phyloP scores from a whole-genome alignment of 2,797 vertebrate species.

The Periparus ater region DNA sequence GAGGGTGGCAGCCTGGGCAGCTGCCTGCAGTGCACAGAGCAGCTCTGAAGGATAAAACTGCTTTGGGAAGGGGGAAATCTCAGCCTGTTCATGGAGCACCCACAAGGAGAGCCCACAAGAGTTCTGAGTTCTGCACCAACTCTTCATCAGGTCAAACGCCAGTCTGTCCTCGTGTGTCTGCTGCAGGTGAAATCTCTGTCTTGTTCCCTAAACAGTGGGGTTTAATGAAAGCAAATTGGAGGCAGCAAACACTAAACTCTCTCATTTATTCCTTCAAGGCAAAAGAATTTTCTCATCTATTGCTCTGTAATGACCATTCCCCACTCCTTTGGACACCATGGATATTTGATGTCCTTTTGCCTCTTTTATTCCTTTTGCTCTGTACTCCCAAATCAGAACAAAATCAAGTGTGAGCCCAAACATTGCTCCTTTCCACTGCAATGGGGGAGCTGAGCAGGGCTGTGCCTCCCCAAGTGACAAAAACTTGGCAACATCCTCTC shows the following conservation, averaged over 20 bases:
- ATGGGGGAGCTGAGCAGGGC: neutral
- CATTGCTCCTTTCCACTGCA: neutral
- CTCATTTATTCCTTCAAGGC: neutral
- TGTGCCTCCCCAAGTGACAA: neutral
- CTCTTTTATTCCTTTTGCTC: neutral
- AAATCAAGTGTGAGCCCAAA: neutral
- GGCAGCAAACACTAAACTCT: neutral
- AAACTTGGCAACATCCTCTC: neutral
- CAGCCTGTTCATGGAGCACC: neutral
- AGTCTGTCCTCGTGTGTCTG: neutral
- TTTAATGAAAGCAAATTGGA: neutral
- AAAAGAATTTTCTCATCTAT: neutral
- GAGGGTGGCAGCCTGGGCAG: neutral
- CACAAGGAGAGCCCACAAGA: neutral
- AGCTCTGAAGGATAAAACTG: neutral
- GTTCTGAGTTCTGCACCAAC: accelerated
- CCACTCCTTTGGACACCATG: neutral
- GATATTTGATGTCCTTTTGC: neutral
- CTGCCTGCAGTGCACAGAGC: neutral
- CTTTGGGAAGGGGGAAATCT: neutral
- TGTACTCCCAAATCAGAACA: neutral
- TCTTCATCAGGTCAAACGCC: neutral
- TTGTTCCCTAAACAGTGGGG: neutral
- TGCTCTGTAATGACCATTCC: neutral
- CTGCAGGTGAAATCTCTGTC: neutral